Conservation (phyloP, 2,888 invertebrate species). For the Rhogogaster chlorosoma region DNA sequence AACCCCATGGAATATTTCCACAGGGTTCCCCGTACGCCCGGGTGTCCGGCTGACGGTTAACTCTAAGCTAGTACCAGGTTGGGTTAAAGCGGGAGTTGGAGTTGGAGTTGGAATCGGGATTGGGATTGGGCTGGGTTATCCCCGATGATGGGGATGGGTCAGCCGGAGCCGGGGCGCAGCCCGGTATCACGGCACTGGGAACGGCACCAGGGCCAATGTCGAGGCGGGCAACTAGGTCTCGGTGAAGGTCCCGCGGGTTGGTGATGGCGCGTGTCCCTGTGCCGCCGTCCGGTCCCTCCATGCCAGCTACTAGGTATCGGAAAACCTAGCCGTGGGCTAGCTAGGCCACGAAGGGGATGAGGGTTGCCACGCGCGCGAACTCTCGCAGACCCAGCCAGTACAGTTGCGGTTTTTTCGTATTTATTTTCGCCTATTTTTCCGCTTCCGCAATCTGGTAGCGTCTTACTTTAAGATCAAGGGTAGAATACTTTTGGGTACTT, state of each 20-base stretch:
- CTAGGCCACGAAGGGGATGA: constrained; percentile 30
- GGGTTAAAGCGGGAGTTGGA: constrained; percentile 23
- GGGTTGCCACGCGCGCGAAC: constrained; percentile 33
- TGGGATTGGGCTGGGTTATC: neutral
- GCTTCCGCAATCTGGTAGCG: neutral
- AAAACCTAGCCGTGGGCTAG: constrained; percentile 47
- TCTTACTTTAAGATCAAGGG: neutral
- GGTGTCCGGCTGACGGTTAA: constrained; percentile 1
- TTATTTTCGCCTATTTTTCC: constrained; percentile 1
- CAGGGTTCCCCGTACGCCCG: constrained; percentile 8
- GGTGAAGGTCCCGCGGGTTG: constrained; percentile 71
- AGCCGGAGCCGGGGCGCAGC: constrained; percentile 58
- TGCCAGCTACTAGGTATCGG: neutral
- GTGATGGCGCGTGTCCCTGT: constrained; percentile 56
- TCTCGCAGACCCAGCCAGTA: constrained; percentile 25
- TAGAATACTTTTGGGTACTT: neutral
- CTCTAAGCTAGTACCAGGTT: constrained; percentile 54
- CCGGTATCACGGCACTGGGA: constrained; percentile 55
- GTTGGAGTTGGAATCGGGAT: neutral
- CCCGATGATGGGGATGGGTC: constrained; percentile 1
- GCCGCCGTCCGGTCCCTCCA: constrained; percentile 52
- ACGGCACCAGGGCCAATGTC: constrained; percentile 73
- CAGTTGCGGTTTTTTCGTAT: neutral
- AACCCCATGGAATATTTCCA: constrained; percentile 19
- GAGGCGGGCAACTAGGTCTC: constrained; percentile 73